Evolutionary conservation across 2,797 vertebrate genomes (phyloP).

Genomic region (Pipistrellus kuhlii): DNA sequence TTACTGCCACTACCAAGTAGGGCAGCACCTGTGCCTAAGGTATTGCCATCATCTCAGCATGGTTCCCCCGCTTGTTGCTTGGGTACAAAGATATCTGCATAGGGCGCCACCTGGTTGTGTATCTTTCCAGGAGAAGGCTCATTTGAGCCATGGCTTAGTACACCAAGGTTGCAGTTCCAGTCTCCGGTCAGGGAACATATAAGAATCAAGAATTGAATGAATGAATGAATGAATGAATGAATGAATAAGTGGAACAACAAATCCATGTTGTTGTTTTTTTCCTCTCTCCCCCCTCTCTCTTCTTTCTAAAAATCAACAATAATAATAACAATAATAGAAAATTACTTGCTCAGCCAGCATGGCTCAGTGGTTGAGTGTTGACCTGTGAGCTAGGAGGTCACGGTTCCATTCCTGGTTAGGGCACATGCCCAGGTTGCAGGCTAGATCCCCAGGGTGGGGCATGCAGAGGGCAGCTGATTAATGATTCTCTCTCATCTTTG

Average conservation of each 20-base stretch:
- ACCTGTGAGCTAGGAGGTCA: too few species aligned
- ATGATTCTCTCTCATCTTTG: neutral
- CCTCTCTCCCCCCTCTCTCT: neutral
- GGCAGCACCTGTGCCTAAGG: too few species aligned
- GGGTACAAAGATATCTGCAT: neutral
- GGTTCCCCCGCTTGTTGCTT: neutral
- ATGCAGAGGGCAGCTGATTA: neutral
- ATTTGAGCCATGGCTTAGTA: neutral
- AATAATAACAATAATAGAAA: too few species aligned
- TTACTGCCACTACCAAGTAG: neutral
- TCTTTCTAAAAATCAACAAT: neutral
- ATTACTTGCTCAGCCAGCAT: too few species aligned
- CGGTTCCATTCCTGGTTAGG: too few species aligned
- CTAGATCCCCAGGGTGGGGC: neutral
- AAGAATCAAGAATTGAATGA: neutral
- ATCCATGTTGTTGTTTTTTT: neutral
- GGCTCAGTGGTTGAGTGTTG: too few species aligned
- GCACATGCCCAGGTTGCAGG: neutral
- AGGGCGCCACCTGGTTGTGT: neutral
- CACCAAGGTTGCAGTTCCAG: neutral
- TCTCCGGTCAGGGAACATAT: neutral
- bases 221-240: neutral
- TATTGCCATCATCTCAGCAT: rapidly evolving
- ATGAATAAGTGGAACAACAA: neutral
- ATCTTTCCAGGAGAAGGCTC: neutral